Base-by-base conservation (phyloP, 2,113 vertebrate genomes). In the Syrrhaptes paradoxus region DNA sequence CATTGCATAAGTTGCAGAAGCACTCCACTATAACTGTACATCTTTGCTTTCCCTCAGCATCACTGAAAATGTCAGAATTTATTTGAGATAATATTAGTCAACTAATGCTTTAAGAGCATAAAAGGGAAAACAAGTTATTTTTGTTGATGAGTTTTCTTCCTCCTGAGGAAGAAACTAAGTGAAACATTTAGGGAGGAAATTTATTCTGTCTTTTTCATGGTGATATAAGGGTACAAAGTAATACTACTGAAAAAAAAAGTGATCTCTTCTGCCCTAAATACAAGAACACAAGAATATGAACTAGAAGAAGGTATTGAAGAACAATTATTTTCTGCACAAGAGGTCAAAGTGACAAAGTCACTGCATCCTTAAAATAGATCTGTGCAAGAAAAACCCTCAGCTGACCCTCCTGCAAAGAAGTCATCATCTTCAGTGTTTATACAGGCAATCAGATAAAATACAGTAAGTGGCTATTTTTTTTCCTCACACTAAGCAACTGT, bases 1-100 rank as follows among this genome's bases (percentile, higher is more conserved):
- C 11, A 66, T 80, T 94, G 52, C 38, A 63, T 58, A 79, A 15
- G 55, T 89, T 95, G 90, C 82, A 87, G 67, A 90, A 95, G 46
- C 65, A 81, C 5, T 34, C 84, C 38, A 31, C 49, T 34, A 10
- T 75, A 94, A 65, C 24, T 36, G 58, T 71, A 71, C 36, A 17
- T 34, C 58, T 58, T 90, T 61, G 41, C 57, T 95, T 96, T 84
- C 81, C 25, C 32, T 96, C 13, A 93, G 32, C 29, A 57, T 62
- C 55, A 38, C 2, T 91, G 34, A 96, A 94, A 93, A 94, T 61
- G 45, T 79, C 88, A 87, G 54, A 46, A 58, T 49, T 83, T 80
- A n/a, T 85, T 34, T 74, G 15, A 9, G 18, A 59, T 34, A 80
- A 14, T 71, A 70, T 59, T 78, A 75, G 12, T 74, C 49, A 89